Percentiles rank a stretch among this genome's conserved stretches.
phyloP scores from a whole-genome alignment of 1,140 invertebrate genomes.

The Drosophila eugracilis region DNA sequence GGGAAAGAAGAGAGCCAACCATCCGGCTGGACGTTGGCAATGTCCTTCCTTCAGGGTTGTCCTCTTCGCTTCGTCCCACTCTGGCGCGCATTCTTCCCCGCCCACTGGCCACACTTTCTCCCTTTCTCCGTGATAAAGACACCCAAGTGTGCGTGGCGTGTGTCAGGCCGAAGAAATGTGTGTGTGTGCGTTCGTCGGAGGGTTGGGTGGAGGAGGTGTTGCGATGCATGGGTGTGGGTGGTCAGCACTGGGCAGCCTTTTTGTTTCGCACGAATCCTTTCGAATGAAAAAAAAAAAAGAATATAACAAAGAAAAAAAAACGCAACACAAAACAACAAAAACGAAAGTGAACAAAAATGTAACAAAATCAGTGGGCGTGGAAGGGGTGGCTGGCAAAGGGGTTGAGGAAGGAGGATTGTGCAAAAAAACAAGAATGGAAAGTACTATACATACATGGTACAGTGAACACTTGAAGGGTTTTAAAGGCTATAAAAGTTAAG shows the following conservation, averaged over 20 bases:
- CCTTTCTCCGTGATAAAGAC: conserved; percentile 66
- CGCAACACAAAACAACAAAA: conserved; percentile 56
- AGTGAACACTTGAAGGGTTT: background rate
- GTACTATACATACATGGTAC: conserved; percentile 15
- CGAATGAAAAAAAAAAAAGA: conserved; percentile 47
- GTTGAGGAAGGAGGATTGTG: conserved; percentile 4
- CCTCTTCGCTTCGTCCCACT: conserved; percentile 28
- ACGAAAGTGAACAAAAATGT: conserved; percentile 63
- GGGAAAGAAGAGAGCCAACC: conserved; percentile 21
- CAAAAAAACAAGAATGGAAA: conserved; percentile 37
- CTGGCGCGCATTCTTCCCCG: conserved; percentile 1
- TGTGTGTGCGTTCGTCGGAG: background rate
- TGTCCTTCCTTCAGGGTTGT: conserved; percentile 51
- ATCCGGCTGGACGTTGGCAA: conserved; percentile 33
- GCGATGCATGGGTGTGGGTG: conserved; percentile 34
- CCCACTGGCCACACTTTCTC: background rate
- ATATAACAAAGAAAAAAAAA: conserved; percentile 28
- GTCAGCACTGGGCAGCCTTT: conserved; percentile 69
- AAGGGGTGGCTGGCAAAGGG: background rate
- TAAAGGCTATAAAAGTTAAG: background rate
- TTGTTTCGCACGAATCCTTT: conserved; percentile 81
- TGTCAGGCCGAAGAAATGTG: conserved; percentile 30
- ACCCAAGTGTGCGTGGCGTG: conserved; percentile 78
- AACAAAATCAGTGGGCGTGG: conserved; percentile 50
- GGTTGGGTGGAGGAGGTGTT: background rate